These are phyloP conservation scores for Chelon auratus DNA, from an alignment of 2,797 vertebrate species.

Conservation along the genomic window DNA sequence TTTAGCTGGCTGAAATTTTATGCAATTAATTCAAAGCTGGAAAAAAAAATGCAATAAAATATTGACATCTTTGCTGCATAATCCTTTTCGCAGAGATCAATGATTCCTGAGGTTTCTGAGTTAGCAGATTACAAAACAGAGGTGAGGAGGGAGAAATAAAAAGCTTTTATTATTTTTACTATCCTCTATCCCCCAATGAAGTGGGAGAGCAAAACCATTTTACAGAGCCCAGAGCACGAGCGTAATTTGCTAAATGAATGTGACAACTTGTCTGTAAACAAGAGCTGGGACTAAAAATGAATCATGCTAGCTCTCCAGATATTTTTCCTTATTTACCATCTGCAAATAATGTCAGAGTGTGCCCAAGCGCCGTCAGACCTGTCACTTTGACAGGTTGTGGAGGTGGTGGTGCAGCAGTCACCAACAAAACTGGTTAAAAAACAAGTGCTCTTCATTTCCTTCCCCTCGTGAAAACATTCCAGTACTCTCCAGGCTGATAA, in stretches of 20 bases:
- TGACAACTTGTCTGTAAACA: conserved; percentile 79
- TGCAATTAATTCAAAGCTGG: conserved; percentile 59
- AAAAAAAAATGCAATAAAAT: conserved; percentile 26
- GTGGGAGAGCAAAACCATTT: conserved; percentile 49
- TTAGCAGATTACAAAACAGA: conserved; percentile 38
- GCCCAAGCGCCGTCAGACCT: conserved; percentile 61
- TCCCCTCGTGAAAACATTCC: conserved; percentile 47
- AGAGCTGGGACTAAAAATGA: conserved; percentile 70
- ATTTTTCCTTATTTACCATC: conserved; percentile 71
- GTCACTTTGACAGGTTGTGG: conserved; percentile 75
- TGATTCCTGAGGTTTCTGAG: conserved; percentile 11
- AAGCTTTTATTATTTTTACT: conserved; percentile 41
- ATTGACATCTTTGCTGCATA: conserved; percentile 35
- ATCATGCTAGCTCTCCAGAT: conserved; percentile 63
- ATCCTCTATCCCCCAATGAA: conserved; percentile 47
- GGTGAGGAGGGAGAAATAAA: not conserved
- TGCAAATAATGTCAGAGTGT: conserved; percentile 75
- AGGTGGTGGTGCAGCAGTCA: conserved; percentile 65
- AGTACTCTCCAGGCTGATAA: conserved; percentile 49
- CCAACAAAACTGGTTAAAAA: conserved; percentile 69
- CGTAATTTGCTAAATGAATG: conserved; percentile 76
- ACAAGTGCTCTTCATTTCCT: conserved; percentile 56
- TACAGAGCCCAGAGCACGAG: conserved; percentile 50
- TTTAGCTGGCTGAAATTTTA: conserved; percentile 46
- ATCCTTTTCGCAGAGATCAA: conserved; percentile 43